Evolutionary conservation across 2,797 vertebrate genomes (phyloP).

Genomic region (Xiphorhynchus erythropygius): DNA sequence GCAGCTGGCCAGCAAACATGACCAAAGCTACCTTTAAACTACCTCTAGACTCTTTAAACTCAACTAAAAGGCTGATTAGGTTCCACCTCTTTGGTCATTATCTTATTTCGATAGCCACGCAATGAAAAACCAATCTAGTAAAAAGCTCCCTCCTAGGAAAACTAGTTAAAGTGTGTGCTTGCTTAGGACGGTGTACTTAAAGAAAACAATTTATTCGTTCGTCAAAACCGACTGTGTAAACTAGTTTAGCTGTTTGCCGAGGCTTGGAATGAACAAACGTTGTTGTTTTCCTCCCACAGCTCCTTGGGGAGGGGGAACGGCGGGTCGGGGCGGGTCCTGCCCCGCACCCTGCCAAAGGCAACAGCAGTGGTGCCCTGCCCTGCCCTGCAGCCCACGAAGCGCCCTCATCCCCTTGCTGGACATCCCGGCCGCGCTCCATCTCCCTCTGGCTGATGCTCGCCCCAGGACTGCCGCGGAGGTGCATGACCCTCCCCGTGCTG

Average conservation of each 20-base stretch:
- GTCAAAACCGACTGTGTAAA: constrained; percentile 68
- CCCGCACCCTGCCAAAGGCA: background rate
- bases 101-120: constrained; percentile 80
- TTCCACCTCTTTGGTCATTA: constrained; percentile 78
- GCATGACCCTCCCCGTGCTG: background rate
- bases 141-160: constrained; percentile 73
- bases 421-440: background rate
- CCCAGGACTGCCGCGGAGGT: background rate
- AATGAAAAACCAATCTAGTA: constrained; percentile 81
- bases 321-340: background rate
- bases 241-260: constrained; percentile 71
- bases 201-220: constrained; percentile 65
- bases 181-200: constrained; percentile 70
- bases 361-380: background rate
- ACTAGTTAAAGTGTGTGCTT: constrained; percentile 76
- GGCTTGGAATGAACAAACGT: constrained; percentile 54
- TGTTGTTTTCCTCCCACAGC: constrained; percentile 18
- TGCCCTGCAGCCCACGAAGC: background rate
- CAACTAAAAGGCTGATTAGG: constrained; percentile 80
- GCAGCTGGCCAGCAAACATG: constrained; percentile 74
- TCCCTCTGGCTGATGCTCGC: background rate
- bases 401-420: background rate
- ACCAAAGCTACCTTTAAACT: constrained; percentile 78
- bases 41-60: constrained; percentile 77
- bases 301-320: background rate